Conservation (phyloP, 2,797 vertebrate genomes). For the Myotis vivesi region DNA sequence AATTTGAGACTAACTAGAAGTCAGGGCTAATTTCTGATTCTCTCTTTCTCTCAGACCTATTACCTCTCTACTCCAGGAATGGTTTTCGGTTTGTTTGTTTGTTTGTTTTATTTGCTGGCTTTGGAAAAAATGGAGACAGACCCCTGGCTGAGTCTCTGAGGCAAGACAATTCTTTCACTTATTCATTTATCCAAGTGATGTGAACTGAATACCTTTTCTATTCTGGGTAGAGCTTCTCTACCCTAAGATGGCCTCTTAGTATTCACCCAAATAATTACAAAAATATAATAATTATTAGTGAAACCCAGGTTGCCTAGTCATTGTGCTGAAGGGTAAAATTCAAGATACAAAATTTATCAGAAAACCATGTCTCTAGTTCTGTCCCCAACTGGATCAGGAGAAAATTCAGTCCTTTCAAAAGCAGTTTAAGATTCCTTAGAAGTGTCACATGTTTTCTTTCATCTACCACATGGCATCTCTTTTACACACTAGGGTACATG, state of each 20-base stretch:
- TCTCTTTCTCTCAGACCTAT: constrained; percentile 2
- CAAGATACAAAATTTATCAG: background rate
- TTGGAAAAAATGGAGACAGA: background rate
- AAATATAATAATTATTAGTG: background rate
- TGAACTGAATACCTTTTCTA: background rate
- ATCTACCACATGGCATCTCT: background rate
- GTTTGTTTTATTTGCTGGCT: constrained; percentile 25
- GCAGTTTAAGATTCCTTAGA: background rate
- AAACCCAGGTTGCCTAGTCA: background rate
- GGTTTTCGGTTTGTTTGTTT: background rate
- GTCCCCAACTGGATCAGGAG: background rate
- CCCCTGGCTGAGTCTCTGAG: background rate
- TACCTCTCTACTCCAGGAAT: background rate
- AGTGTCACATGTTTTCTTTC: background rate
- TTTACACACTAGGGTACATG: background rate
- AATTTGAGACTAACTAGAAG: constrained; percentile 11
- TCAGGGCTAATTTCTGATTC: constrained; percentile 10
- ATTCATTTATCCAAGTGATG: constrained; percentile 3
- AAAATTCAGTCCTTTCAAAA: constrained; percentile 25
- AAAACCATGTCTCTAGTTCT: background rate
- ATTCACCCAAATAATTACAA: background rate
- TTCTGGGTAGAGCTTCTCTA: background rate
- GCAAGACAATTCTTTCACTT: constrained; percentile 29
- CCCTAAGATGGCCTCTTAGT: background rate
- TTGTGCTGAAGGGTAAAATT: background rate